Evolutionary conservation across 2,797 vertebrate genomes (phyloP).

Genomic region (Sebastolobus altivelis): DNA sequence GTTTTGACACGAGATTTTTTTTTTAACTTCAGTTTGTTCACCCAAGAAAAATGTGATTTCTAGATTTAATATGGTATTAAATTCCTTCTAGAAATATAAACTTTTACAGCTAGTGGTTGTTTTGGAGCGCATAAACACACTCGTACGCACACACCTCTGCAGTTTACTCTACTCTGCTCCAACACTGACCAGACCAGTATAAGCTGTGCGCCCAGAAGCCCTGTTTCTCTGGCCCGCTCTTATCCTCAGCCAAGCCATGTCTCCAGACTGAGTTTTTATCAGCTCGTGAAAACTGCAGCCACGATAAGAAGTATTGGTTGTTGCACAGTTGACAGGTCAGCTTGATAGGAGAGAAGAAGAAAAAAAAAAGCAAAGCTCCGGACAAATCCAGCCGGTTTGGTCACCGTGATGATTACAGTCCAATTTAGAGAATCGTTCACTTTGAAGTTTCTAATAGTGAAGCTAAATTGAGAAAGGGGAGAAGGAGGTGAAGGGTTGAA

Average conservation of each 20-base stretch:
- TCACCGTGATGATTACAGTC: constrained; percentile 65
- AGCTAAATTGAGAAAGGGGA: constrained; percentile 43
- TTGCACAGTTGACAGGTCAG: constrained; percentile 74
- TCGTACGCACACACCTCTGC: constrained; percentile 15
- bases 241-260: constrained; percentile 66
- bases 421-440: constrained; percentile 65
- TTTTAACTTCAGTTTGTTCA: constrained; percentile 15
- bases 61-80: constrained; percentile 34
- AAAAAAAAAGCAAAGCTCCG: not conserved
- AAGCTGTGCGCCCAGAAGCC: constrained; percentile 45
- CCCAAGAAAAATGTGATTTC: constrained; percentile 35
- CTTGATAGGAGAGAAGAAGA: constrained; percentile 57
- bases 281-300: constrained; percentile 69
- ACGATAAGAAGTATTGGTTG: constrained; percentile 74
- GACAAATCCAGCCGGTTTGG: constrained; percentile 62
- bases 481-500: constrained; percentile 22
- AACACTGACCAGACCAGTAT: constrained; percentile 43
- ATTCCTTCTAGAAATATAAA: constrained; percentile 44
- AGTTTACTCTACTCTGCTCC: constrained; percentile 36
- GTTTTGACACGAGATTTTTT: constrained; percentile 19
- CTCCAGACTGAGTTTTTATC: constrained; percentile 73
- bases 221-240: constrained; percentile 50
- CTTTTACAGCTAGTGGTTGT: constrained; percentile 25
- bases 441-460: constrained; percentile 61
- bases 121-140: constrained; percentile 5